phyloP scores from a whole-genome alignment of 2,113 vertebrate genomes.

The Recurvirostra avosetta region DNA sequence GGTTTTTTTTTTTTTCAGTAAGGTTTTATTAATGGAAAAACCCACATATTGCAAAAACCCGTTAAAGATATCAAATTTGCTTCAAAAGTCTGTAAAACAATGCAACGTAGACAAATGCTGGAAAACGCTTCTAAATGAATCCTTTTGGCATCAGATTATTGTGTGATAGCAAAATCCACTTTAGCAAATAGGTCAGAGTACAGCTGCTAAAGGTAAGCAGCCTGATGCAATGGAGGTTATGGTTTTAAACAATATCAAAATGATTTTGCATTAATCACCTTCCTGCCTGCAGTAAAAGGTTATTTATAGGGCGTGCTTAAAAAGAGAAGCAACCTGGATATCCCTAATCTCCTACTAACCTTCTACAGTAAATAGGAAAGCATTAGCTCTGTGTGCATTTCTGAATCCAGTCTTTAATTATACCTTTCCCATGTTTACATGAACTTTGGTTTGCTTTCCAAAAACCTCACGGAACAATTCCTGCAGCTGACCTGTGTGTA shows the following conservation, averaged over 20 bases:
- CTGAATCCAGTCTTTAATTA: slow-evolving; percentile 61
- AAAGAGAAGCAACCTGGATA: slow-evolving; percentile 31
- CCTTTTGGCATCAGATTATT: not conserved
- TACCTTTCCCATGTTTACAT: slow-evolving; percentile 72
- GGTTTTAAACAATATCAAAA: slow-evolving; percentile 14
- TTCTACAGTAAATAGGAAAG: slow-evolving; percentile 2
- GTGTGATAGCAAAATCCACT: not conserved
- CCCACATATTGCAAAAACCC: not conserved
- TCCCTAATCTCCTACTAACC: slow-evolving; percentile 25
- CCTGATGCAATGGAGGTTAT: not conserved
- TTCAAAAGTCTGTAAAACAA: slow-evolving; percentile 29
- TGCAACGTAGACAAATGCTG: not conserved
- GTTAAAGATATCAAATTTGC: not conserved
- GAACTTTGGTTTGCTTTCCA: slow-evolving; percentile 75
- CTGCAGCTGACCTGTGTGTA: slow-evolving; percentile 68
- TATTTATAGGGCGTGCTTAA: slow-evolving; percentile 35
- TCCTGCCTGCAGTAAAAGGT: slow-evolving; percentile 5
- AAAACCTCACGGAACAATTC: slow-evolving; percentile 66
- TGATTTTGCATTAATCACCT: slow-evolving; percentile 45
- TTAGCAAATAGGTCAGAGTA: slow-evolving; percentile 14
- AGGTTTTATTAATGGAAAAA: not conserved
- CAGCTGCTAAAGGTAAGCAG: not conserved
- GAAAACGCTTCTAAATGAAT: not conserved
- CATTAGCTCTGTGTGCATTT: not conserved
- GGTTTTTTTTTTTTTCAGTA: not conserved